Evolutionary conservation across 2,113 vertebrate species (phyloP).

Genomic region (Origma solitaria): DNA sequence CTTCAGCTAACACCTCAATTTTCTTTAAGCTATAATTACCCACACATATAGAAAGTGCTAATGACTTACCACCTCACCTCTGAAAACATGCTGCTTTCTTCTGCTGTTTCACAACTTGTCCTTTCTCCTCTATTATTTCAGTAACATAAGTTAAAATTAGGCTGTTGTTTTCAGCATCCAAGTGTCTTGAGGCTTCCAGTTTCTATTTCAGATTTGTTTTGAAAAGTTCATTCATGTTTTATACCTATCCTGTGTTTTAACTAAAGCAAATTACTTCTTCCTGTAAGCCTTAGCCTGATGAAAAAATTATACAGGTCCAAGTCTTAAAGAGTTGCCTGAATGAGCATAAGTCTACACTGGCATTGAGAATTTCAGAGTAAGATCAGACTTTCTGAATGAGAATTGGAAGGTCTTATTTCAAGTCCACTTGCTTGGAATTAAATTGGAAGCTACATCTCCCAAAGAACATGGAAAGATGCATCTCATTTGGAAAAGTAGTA

Average conservation of each 20-base stretch:
- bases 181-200: neutral
- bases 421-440: neutral
- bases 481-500: neutral
- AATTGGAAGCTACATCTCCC: neutral
- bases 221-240: neutral
- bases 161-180: neutral
- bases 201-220: neutral
- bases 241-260: neutral
- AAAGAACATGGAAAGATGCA: neutral
- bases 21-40: neutral
- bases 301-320: neutral
- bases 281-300: neutral
- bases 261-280: neutral
- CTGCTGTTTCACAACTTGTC: neutral
- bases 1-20: neutral
- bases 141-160: neutral
- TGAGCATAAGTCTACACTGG: neutral
- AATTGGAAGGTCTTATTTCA: neutral
- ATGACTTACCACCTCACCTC: neutral
- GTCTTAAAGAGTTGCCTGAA: neutral
- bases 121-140: neutral
- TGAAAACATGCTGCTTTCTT: neutral
- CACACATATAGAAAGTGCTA: neutral
- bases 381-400: neutral
- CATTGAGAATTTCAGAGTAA: neutral